phyloP scores from a whole-genome alignment of 1,140 invertebrate genomes.

The Drosophila trapezifrons region DNA sequence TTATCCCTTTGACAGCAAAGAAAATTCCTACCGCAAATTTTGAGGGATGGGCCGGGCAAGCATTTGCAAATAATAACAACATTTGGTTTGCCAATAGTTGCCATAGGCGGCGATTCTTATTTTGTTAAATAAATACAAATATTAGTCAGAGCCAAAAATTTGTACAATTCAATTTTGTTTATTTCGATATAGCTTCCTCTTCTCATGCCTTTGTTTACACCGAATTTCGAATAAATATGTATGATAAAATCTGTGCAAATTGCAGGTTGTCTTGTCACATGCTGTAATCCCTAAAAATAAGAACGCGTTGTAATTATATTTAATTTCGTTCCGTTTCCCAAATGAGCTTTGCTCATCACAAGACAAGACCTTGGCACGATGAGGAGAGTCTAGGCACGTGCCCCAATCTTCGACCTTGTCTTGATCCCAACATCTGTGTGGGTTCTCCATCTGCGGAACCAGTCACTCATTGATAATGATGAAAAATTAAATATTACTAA shows the following conservation, averaged over 20 bases:
- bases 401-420: slow-evolving; percentile 24
- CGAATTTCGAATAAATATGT: slow-evolving; percentile 48
- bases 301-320: slow-evolving; percentile 41
- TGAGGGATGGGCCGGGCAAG: slow-evolving; percentile 12
- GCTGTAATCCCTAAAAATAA: slow-evolving; percentile 45
- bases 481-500: slow-evolving; percentile 45
- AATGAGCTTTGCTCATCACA: slow-evolving; percentile 6
- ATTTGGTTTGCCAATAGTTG: slow-evolving; percentile 27
- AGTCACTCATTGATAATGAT: slow-evolving; percentile 13
- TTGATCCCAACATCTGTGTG: slow-evolving; percentile 6
- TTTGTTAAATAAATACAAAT: slow-evolving; percentile 46
- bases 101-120: slow-evolving; percentile 8
- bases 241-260: slow-evolving; percentile 47
- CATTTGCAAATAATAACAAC: slow-evolving; percentile 9
- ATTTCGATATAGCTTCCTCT: slow-evolving; percentile 22
- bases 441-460: slow-evolving; percentile 21
- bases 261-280: slow-evolving; percentile 38
- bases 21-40: not conserved
- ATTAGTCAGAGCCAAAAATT: slow-evolving; percentile 40
- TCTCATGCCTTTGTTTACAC: slow-evolving; percentile 30
- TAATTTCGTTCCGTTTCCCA: slow-evolving; percentile 19
- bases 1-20: slow-evolving; percentile 35
- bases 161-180: slow-evolving; percentile 48
- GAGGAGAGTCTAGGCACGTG: slow-evolving; percentile 23
- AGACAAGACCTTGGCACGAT: slow-evolving; percentile 15